Base-by-base conservation (phyloP, 2,113 vertebrate genomes). In the Microcebus ravelobensis region DNA sequence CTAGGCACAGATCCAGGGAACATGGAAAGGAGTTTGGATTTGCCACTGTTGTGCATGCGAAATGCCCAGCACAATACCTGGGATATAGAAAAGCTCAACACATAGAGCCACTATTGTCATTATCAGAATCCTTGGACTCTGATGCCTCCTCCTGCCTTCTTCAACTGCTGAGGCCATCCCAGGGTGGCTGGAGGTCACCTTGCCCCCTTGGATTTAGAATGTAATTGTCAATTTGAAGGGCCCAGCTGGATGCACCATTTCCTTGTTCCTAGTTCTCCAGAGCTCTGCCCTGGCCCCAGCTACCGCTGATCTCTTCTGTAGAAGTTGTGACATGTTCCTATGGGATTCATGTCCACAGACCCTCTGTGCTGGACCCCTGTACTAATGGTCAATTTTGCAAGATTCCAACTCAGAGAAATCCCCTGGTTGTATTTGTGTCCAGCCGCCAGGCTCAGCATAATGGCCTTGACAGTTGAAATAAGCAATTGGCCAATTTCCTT, bases 401-500 rank as follows among this genome's bases (percentile, higher is more conserved):
- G 59, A 48, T 81, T 83, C 48, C 11, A 61, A 79, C 77, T 91
- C 87, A 20, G 23, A 97, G 96, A 96, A 96, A 94, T 88, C 95
- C 84, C 93, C 90, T 90, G 96, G 91, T 95, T 96, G 91, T 93
- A 71, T 94, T 93, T 92, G 89, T 87, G 91, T 93, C 97, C 93
- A 77, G 88, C 87, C 1, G 45, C 81, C 42, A 92, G 96, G 74
- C 95, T 96, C 95, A 91, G 70, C 65, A 34, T 94, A 96, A 97
- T 91, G 97, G 95, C 93, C 90, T 87, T 81, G 97, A 97, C 93
- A 95, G 96, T 95, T 61, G 90, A 96, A 97, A 92, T 96, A 98
- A 98, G 97, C 91, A 96, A 96, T 96, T 96, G 97, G 96, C 97
- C 93, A 98, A 96, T 97, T 98, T 98, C 96, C 96, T 98, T 97